Percentiles rank a stretch among this genome's conserved stretches.
Conservation (phyloP, 2,888 invertebrate species). For the Drosophila imparisetae region DNA sequence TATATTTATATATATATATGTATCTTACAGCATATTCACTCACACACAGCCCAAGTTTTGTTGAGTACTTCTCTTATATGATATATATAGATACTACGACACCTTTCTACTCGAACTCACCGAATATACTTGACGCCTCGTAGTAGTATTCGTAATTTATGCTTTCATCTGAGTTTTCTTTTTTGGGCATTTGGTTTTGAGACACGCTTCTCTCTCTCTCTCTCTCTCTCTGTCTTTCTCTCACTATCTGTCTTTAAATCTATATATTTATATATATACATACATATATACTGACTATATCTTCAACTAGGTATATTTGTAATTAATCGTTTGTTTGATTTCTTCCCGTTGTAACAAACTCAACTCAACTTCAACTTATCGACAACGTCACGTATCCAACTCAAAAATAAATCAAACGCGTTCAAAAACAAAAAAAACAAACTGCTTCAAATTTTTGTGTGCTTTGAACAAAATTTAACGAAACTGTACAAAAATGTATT, state of each 20-base stretch:
- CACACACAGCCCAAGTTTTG: conserved; percentile 59
- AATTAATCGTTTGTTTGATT: conserved; percentile 77
- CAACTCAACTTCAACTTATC: conserved; percentile 72
- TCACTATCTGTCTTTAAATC: conserved; percentile 42
- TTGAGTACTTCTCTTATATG: conserved; percentile 40
- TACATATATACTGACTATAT: conserved; percentile 51
- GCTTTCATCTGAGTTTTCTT: conserved; percentile 45
- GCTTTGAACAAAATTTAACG: conserved; percentile 44
- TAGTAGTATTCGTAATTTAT: conserved; percentile 47
- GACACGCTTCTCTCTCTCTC: conserved; percentile 46
- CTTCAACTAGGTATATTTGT: conserved; percentile 66
- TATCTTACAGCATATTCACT: conserved; percentile 43
- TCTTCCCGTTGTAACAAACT: conserved; percentile 74
- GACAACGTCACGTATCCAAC: conserved; percentile 57
- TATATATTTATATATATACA: conserved; percentile 42
- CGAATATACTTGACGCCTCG: conserved; percentile 38
- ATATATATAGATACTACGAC: conserved; percentile 35
- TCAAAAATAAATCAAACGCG: conserved; percentile 33
- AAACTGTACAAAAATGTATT: conserved; percentile 43
- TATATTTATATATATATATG: conserved; percentile 12
- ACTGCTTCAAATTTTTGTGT: conserved; percentile 62
- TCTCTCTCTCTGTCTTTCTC: conserved; percentile 19
- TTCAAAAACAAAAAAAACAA: conserved; percentile 26
- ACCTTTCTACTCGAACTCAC: conserved; percentile 46
- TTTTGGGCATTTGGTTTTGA: conserved; percentile 57